Percentiles rank a stretch among this genome's conserved stretches.
Evolutionary conservation across 2,797 vertebrate genomes (phyloP).

Genomic region (Mallotus villosus): DNA sequence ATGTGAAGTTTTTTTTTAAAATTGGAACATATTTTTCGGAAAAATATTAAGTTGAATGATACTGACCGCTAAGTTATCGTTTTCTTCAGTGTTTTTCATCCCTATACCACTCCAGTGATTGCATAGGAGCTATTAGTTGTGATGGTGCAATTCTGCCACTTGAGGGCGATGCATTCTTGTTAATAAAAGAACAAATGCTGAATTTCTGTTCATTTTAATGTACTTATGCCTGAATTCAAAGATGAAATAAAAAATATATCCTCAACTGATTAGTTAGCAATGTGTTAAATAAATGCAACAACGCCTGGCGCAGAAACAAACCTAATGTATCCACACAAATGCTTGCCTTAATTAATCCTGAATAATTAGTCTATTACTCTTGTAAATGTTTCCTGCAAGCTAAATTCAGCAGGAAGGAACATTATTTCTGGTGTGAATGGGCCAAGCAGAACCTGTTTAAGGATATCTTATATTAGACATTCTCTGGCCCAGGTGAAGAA

Average conservation of each 20-base stretch:
- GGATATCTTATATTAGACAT: too few relatives aligned
- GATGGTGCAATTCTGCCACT: slow-evolving; percentile 27
- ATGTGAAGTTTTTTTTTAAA: background rate
- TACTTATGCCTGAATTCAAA: background rate
- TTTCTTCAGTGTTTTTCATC: background rate
- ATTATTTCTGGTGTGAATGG: too few relatives aligned
- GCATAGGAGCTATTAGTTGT: background rate
- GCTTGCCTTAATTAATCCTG: too few relatives aligned
- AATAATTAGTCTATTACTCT: too few relatives aligned
- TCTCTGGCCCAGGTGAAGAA: background rate
- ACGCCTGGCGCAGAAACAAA: background rate
- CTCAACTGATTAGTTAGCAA: background rate
- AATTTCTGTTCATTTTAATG: background rate
- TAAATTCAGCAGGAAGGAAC: too few relatives aligned
- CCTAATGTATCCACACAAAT: too few relatives aligned
- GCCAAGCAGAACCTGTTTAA: too few relatives aligned
- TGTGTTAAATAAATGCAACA: background rate
- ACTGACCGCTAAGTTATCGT: background rate
- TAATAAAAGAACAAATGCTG: background rate
- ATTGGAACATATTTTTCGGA: background rate
- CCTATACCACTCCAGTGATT: background rate
- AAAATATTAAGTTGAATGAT: background rate
- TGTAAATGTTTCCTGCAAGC: too few relatives aligned
- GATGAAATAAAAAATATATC: slow-evolving; percentile 1
- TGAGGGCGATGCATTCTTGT: slow-evolving; percentile 21